Evolutionary conservation across 1,140 invertebrate genomes (phyloP), one percentile per base, ranked within the genome.

Genomic region (Ceratina calcarata): DNA sequence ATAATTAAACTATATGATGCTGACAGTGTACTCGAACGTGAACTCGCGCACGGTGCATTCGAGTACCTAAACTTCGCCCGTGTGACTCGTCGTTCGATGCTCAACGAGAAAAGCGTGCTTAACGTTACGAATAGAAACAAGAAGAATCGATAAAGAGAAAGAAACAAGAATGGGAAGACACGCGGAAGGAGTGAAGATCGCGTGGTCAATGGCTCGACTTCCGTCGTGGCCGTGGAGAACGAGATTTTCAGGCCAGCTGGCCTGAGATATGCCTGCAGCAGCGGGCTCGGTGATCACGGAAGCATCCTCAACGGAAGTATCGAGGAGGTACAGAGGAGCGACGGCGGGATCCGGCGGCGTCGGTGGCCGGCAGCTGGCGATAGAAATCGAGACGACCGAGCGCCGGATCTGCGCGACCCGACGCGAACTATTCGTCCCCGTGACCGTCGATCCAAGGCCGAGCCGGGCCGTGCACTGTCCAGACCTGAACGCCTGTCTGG

Each of bases 401-500:
- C 75, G 80, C 67, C 85, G 82, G 69, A 70, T 90, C 67, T 89
- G 84, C 49, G 86, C 88, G 45, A 87, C 87, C 64, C 85, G 89
- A 74, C 88, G 85, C 53, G 86, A 89, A n/a, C 85, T 84, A 13
- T 89, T 89, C 71, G 69, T 87, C 1, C 80, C 89, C 61, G 86
- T 78, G 64, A 87, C 84, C 20, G 78, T 88, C 24, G 84, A 89
- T 15, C 84, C 81, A 10, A 86, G 86, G 16, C 92, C 93, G 77
- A 88, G 91, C 62, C 91, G 94, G 3, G 92, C 93, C 6, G 90
- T 94, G 8, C 94, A 95, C 88, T 93, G 92, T 81, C 93, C 94
- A 57, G 92, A 94, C 58, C 83, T 92, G 60, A 93, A 92, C 86
- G 87, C 94, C 72, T 94, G 93, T 87, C 87, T 93, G 20, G 82